Evolutionary conservation across 2,888 invertebrate species (phyloP).

Genomic region (Nomada fabriciana): DNA sequence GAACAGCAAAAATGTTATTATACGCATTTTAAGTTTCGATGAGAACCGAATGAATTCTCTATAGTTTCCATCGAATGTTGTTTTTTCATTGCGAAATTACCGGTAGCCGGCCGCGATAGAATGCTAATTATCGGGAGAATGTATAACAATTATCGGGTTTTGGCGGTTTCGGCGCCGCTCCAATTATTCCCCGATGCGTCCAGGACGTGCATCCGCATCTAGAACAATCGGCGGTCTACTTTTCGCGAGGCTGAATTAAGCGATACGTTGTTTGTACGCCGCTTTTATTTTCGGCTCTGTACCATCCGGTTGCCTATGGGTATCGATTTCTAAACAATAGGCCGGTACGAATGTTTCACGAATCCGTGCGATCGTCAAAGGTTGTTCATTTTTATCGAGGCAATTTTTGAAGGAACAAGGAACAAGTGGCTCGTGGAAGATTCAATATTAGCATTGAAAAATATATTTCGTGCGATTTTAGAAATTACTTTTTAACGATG

Average conservation of each 20-base stretch:
- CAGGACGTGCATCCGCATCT: slow-evolving; percentile 17
- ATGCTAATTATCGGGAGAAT: slow-evolving; percentile 58
- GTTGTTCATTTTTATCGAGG: no score
- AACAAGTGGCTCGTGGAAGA: no score
- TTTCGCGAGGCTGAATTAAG: slow-evolving; percentile 14
- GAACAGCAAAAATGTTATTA: not conserved
- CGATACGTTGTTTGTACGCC: slow-evolving; percentile 6
- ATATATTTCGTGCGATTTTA: no score
- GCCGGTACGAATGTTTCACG: not conserved
- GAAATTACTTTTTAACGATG: not conserved
- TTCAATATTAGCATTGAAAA: no score
- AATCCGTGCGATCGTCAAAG: no score
- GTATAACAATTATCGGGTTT: slow-evolving; percentile 63
- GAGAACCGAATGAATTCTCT: slow-evolving; percentile 30
- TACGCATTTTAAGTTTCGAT: not conserved
- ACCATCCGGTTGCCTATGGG: not conserved
- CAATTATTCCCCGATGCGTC: slow-evolving; percentile 40
- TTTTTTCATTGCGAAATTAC: slow-evolving; percentile 20
- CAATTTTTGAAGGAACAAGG: no score
- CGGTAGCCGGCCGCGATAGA: slow-evolving; percentile 38
- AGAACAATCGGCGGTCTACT: slow-evolving; percentile 31
- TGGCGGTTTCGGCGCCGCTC: slow-evolving; percentile 20
- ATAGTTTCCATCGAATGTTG: not conserved
- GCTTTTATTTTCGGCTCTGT: slow-evolving; percentile 18
- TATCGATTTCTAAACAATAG: slow-evolving; percentile 27